Base-by-base conservation (phyloP, 2,888 invertebrate genomes). In the Macaria liturata region DNA sequence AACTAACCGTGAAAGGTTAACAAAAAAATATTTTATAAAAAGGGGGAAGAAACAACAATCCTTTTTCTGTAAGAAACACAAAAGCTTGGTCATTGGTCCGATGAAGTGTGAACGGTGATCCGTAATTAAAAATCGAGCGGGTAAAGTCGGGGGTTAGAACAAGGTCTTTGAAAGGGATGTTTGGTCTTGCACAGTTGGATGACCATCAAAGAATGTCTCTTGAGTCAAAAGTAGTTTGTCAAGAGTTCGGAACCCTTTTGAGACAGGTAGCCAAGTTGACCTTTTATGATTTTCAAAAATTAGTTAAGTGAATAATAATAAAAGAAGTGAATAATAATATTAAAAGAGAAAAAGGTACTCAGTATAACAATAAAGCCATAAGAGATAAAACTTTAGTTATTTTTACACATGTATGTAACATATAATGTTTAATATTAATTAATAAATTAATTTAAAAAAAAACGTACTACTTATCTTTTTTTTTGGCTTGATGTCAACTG, bases 41-140 rank as follows among this genome's bases (percentile, higher is more conserved):
- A 75, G 73, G 71, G 73, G 67, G 63, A 69, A 71, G 72, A 81
- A 83, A 84, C 86, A 83, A 80, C 82, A 84, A 83, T 82, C 78
- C 78, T 81, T 85, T 80, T 81, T 84, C 72, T 81, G 73, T 73
- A 80, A 83, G 83, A 87, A 83, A 86, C 82, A 88, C 84, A 90
- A 89, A 85, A 83, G 81, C 76, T 83, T 81, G 84, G 80, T 74
- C 82, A 83, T 72, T 76, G 79, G 75, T 81, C 81, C 88, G 84
- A 87, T 90, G 78, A 83, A 88, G 88, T 86, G 90, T 86, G 78
- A 88, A 81, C 70, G 74, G 80, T 83, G 84, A 76, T 78, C 78
- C 78, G 78, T 88, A 88, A 91, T 91, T 90, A 91, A 88, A 89
- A 90, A 84, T 89, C 88, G 84, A 78, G 76, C 73, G 78, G 74